These are phyloP conservation scores for Sapayoa aenigma DNA, from an alignment of 2,113 vertebrate genomes.

Conservation along the genomic window DNA sequence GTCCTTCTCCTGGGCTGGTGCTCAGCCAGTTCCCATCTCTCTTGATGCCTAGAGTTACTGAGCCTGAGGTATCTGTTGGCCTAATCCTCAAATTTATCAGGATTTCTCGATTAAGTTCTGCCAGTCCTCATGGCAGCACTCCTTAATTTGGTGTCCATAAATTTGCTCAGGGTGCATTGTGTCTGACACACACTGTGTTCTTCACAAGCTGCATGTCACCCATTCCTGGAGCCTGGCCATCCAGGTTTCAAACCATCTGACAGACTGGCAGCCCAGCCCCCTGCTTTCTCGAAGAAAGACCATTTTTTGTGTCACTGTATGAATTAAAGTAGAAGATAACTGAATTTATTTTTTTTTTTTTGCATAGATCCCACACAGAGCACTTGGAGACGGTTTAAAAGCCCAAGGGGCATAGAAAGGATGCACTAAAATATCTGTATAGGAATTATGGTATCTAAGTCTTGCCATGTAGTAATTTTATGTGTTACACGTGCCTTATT, in stretches of 20 bases:
- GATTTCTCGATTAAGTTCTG: neutral
- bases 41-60: neutral
- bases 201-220: neutral
- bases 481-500: neutral
- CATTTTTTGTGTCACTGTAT: neutral
- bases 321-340: neutral
- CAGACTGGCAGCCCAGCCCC: neutral
- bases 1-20: neutral
- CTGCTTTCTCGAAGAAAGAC: neutral
- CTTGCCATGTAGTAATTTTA: neutral
- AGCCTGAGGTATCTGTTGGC: neutral
- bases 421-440: neutral
- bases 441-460: neutral
- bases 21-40: neutral
- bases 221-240: neutral
- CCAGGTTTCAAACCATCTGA: neutral
- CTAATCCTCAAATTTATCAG: neutral
- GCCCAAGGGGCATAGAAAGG: neutral
- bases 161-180: neutral
- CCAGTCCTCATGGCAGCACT: neutral
- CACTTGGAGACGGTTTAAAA: neutral
- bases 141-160: neutral
- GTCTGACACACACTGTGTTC: neutral
- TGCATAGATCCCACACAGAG: neutral
- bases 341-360: neutral